Conservation (phyloP, 2,888 invertebrate genomes). For the Ormyrus pomaceus region DNA sequence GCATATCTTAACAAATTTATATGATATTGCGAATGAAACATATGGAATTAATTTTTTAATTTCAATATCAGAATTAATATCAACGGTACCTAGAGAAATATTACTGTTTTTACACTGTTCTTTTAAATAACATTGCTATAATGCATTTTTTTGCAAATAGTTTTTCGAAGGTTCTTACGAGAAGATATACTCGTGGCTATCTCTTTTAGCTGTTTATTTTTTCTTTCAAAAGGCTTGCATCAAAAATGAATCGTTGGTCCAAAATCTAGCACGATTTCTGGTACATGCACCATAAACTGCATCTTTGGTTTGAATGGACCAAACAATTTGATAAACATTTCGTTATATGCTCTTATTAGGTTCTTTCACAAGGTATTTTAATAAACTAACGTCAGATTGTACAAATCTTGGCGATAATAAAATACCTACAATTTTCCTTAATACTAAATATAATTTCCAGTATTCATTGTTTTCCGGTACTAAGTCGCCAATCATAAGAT, state of each 20-base stretch:
- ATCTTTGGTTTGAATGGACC: conserved; percentile 9
- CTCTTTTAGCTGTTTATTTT: conserved; percentile 3
- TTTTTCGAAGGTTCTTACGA: too few relatives aligned
- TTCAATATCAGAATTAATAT: neutral
- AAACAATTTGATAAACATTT: neutral
- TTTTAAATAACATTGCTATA: neutral
- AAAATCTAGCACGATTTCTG: neutral
- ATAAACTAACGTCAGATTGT: neutral
- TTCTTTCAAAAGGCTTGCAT: conserved; percentile 1
- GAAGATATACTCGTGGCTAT: neutral
- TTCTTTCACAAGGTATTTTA: neutral
- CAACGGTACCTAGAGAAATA: neutral
- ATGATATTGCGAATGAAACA: neutral
- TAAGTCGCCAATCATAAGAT: neutral
- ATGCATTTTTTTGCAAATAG: neutral
- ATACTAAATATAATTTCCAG: neutral
- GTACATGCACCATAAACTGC: neutral
- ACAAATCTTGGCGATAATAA: neutral
- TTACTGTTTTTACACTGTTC: neutral
- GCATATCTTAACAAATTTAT: neutral
- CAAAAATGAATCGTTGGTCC: conserved; percentile 14
- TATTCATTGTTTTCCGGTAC: neutral
- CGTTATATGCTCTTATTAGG: too few relatives aligned
- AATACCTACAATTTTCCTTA: conserved; percentile 3
- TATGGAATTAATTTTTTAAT: neutral